phyloP scores from a whole-genome alignment of 2,113 vertebrate species.

The Cairina moschata region DNA sequence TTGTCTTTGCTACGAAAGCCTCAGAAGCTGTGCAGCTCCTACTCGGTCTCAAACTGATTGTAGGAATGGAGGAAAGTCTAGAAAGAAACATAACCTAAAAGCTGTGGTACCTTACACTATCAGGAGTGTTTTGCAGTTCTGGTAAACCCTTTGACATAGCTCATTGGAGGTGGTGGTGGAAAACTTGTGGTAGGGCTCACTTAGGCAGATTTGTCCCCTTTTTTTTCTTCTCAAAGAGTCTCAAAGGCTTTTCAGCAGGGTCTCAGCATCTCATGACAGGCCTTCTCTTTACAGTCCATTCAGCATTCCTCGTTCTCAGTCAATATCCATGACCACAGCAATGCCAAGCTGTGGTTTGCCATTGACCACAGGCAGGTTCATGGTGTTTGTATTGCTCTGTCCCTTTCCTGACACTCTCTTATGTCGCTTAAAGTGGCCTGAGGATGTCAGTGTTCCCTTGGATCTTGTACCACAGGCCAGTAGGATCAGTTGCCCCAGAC shows the following conservation, averaged over 20 bases:
- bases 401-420: neutral
- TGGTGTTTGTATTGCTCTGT: neutral
- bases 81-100: neutral
- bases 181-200: neutral
- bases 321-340: neutral
- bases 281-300: neutral
- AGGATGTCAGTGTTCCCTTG: neutral
- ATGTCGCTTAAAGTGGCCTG: neutral
- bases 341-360: neutral
- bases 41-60: accelerated
- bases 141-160: neutral
- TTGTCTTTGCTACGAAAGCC: neutral
- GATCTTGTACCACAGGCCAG: neutral
- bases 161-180: neutral
- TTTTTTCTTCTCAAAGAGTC: neutral
- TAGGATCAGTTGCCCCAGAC: neutral
- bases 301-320: neutral
- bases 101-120: neutral
- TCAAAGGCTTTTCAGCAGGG: neutral
- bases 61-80: neutral
- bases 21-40: neutral
- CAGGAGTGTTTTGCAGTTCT: neutral
- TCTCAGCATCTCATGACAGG: neutral
- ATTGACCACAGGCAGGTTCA: neutral
- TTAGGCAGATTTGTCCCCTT: neutral